phyloP scores from a whole-genome alignment of 2,888 invertebrate species.

The Sarcophaga rosellei region DNA sequence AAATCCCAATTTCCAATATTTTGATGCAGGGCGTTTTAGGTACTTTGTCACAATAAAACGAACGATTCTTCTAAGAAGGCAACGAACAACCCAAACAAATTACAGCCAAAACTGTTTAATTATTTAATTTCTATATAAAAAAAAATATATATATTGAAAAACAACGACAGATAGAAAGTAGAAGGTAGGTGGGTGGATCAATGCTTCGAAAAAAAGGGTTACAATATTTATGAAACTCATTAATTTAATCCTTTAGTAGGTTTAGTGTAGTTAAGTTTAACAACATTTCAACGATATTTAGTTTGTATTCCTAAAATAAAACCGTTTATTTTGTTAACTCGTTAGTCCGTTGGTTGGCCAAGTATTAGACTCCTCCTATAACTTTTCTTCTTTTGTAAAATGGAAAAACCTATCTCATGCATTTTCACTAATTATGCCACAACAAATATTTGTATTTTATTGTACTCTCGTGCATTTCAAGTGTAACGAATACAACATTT shows the following conservation, averaged over 20 bases:
- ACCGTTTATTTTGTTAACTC: conserved; percentile 49
- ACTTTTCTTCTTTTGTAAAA: not conserved
- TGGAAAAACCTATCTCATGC: no score
- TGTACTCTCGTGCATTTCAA: no score
- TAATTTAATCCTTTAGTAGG: conserved; percentile 77
- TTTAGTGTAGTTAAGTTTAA: not conserved
- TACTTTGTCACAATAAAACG: conserved; percentile 17
- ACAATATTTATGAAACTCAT: conserved; percentile 78
- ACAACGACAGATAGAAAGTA: not conserved
- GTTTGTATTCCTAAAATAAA: not conserved
- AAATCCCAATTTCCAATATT: conserved; percentile 13
- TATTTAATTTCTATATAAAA: not conserved
- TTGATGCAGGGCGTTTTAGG: conserved; percentile 60
- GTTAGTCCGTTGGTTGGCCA: conserved; percentile 36
- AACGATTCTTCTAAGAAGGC: not conserved
- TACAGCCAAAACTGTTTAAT: conserved; percentile 50
- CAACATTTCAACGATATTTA: conserved; percentile 25
- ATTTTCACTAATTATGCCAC: conserved; percentile 20
- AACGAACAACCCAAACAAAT: conserved; percentile 14
- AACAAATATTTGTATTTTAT: no score
- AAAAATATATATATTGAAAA: not conserved
- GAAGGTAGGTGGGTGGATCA: not conserved
- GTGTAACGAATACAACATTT: no score
- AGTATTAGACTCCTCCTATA: conserved; percentile 48
- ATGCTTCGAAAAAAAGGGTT: conserved; percentile 68